These are phyloP conservation scores for Lasaia peninsularis DNA, from an alignment of 1,140 invertebrate species.

Conservation along the genomic window DNA sequence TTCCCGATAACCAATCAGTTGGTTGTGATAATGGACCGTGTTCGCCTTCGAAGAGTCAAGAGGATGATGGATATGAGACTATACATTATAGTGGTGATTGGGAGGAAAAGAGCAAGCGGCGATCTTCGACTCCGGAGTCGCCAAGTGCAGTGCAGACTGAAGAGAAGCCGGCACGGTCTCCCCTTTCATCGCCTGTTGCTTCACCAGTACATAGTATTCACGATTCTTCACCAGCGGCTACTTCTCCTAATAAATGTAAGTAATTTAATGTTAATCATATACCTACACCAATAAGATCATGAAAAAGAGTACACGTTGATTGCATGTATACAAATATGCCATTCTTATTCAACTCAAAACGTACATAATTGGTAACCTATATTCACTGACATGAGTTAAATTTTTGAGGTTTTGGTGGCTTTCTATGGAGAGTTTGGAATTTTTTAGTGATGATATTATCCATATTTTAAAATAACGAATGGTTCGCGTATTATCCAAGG, in stretches of 20 bases:
- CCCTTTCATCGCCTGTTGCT: constrained; percentile 75
- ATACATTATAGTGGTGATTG: constrained; percentile 54
- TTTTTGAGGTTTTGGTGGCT: too few species aligned
- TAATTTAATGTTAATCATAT: neutral
- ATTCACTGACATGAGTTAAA: too few species aligned
- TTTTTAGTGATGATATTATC: too few species aligned
- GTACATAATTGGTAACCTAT: too few species aligned
- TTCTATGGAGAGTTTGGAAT: too few species aligned
- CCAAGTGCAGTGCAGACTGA: constrained; percentile 44
- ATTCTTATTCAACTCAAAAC: too few species aligned
- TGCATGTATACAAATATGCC: too few species aligned
- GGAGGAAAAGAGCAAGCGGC: constrained; percentile 53
- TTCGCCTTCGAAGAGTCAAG: constrained; percentile 34
- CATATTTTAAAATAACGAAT: too few species aligned
- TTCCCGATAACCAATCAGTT: constrained; percentile 28
- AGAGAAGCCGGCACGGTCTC: constrained; percentile 63
- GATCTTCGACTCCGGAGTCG: constrained; percentile 60
- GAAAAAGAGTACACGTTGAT: neutral
- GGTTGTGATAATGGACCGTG: constrained; percentile 35
- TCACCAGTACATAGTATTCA: constrained; percentile 65
- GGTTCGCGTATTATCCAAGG: too few species aligned
- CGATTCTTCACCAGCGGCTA: constrained; percentile 46
- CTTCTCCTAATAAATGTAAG: constrained; percentile 55
- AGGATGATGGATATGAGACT: constrained; percentile 57
- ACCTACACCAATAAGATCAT: neutral